Evolutionary conservation across 53 echinoderm and acorn worm genomes (phyloP).

Genomic region (Paelopatides confundens): DNA sequence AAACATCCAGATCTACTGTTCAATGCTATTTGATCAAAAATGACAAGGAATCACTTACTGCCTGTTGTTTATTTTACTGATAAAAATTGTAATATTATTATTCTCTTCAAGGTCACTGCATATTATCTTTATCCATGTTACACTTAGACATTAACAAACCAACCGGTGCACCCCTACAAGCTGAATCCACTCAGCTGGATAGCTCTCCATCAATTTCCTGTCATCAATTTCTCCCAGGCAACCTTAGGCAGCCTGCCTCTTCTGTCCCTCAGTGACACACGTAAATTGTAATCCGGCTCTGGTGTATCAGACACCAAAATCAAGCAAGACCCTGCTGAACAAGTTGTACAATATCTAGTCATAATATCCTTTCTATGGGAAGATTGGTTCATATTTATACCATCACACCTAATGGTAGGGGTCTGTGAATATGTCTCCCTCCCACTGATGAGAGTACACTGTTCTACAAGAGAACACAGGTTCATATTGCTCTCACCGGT

Average conservation of each 20-base stretch:
- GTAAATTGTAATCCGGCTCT: slow-evolving; percentile 75
- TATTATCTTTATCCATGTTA: too few species aligned
- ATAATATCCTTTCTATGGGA: neutral
- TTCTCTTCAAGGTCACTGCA: too few species aligned
- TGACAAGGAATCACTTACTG: too few species aligned
- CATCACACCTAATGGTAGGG: neutral
- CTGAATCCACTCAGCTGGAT: too few species aligned
- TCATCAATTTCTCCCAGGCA: slow-evolving; percentile 44
- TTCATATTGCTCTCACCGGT: neutral
- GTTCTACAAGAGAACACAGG: slow-evolving; percentile 7
- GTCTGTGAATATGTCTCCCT: neutral
- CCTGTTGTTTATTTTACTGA: too few species aligned
- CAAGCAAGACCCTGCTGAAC: neutral
- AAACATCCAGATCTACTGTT: too few species aligned
- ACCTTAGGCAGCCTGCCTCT: slow-evolving; percentile 66
- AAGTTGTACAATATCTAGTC: neutral
- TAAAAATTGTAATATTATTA: too few species aligned
- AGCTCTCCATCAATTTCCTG: neutral
- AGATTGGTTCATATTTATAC: neutral
- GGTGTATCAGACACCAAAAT: slow-evolving; percentile 81
- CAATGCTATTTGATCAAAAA: too few species aligned
- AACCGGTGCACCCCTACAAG: too few species aligned
- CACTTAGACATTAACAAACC: too few species aligned
- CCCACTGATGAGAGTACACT: neutral
- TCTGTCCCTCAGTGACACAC: slow-evolving; percentile 66